phyloP scores from a whole-genome alignment of 2,113 vertebrate species.

The Acanthisitta chloris region DNA sequence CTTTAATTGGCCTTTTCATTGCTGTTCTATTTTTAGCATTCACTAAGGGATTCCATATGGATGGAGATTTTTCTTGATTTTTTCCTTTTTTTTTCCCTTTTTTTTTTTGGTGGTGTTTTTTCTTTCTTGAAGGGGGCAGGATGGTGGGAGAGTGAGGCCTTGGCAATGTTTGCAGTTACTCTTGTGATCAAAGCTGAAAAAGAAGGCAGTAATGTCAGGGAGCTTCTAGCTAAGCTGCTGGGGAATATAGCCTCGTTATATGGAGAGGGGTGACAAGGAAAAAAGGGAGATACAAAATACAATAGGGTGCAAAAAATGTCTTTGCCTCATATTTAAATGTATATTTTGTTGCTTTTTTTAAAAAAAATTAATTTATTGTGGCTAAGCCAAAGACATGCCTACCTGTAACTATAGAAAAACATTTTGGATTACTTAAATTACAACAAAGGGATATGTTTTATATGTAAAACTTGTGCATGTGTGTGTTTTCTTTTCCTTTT shows the following conservation, averaged over 20 bases:
- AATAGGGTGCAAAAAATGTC: neutral
- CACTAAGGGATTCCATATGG: neutral
- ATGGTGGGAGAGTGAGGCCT: neutral
- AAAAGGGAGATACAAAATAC: neutral
- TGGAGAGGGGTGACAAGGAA: neutral
- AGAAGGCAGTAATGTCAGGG: neutral
- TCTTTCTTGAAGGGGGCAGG: neutral
- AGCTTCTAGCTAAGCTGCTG: neutral
- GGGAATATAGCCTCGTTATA: neutral
- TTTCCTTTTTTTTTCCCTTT: rapidly evolving
- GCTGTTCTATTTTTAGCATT: neutral
- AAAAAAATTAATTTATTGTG: neutral
- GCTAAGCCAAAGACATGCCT: neutral
- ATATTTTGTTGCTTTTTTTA: neutral
- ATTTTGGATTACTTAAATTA: slow-evolving; percentile 55
- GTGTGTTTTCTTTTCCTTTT: neutral
- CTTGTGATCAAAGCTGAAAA: neutral
- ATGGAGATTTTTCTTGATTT: neutral
- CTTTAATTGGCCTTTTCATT: neutral
- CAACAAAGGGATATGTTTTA: slow-evolving; percentile 48
- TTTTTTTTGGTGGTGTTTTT: no score
- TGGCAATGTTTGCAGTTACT: neutral
- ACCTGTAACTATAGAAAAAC: neutral
- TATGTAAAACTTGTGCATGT: slow-evolving; percentile 35
- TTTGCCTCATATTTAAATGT: neutral